These are phyloP conservation scores for Pachycephus smyrnensis DNA, from an alignment of 2,888 invertebrate genomes.

Conservation along the genomic window DNA sequence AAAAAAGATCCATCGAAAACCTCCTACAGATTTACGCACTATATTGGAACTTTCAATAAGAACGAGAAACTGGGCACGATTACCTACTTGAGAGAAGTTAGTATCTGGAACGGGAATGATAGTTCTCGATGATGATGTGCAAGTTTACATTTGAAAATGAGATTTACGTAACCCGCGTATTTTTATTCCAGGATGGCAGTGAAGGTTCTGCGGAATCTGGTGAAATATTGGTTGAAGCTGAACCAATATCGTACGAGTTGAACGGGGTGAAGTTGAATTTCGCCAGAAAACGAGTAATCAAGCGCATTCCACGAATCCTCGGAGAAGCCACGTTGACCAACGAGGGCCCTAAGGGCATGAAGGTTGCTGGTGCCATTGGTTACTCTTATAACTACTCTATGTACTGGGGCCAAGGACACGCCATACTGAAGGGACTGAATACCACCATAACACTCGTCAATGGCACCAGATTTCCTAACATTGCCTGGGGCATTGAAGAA, in stretches of 20 bases:
- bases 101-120: conserved; percentile 23
- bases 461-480: conserved; percentile 71
- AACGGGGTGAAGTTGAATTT: conserved; percentile 74
- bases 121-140: background rate
- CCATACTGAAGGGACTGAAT: conserved; percentile 78
- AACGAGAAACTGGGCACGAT: conserved; percentile 77
- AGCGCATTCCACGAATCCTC: conserved; percentile 54
- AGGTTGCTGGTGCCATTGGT: conserved; percentile 79
- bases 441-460: conserved; percentile 74
- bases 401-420: conserved; percentile 85
- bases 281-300: conserved; percentile 69
- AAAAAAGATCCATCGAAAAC: conserved; percentile 24
- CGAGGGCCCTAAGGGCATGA: conserved; percentile 70
- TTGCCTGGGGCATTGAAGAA: conserved; percentile 77
- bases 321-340: conserved; percentile 67
- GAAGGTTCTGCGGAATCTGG: conserved; percentile 66
- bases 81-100: conserved; percentile 74
- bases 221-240: conserved; percentile 83
- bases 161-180: background rate
- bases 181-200: conserved; percentile 42
- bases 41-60: conserved; percentile 78
- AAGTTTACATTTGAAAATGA: background rate
- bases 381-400: conserved; percentile 78
- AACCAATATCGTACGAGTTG: conserved; percentile 82
- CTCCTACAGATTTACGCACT: conserved; percentile 68